These are phyloP conservation scores for Pseudochirops cupreus DNA, from an alignment of 2,797 vertebrate species.

Conservation along the genomic window DNA sequence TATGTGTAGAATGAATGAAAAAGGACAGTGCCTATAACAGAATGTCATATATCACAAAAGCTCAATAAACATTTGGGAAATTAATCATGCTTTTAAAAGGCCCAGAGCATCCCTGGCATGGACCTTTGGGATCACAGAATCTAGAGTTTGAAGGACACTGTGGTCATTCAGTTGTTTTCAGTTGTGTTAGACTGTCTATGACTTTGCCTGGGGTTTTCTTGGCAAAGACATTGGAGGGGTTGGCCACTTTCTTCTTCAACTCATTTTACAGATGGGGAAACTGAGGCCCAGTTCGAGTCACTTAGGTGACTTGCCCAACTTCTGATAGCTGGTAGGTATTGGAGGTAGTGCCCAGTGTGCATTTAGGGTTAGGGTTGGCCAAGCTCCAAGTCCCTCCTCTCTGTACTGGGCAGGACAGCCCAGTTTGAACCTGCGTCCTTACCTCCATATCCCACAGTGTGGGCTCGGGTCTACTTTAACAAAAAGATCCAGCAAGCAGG, in stretches of 20 bases:
- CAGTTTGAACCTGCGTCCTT: too few species aligned
- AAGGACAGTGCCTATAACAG: not conserved
- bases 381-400: not conserved
- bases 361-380: too few species aligned
- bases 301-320: not conserved
- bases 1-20: not conserved
- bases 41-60: not conserved
- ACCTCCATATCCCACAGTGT: not conserved
- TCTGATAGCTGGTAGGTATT: not conserved
- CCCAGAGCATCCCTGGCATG: too few species aligned
- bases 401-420: not conserved
- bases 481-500: not conserved
- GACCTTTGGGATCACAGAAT: not conserved
- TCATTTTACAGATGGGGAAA: not conserved
- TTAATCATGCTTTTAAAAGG: not conserved
- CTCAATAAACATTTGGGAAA: not conserved
- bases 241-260: not conserved
- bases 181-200: not conserved
- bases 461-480: not conserved
- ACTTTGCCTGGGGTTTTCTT: not conserved
- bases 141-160: not conserved
- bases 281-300: not conserved
- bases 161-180: too few species aligned
- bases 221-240: not conserved
- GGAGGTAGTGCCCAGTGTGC: not conserved